Base-by-base conservation (phyloP, 2,113 vertebrate species). In the Percopsis transmontana region DNA sequence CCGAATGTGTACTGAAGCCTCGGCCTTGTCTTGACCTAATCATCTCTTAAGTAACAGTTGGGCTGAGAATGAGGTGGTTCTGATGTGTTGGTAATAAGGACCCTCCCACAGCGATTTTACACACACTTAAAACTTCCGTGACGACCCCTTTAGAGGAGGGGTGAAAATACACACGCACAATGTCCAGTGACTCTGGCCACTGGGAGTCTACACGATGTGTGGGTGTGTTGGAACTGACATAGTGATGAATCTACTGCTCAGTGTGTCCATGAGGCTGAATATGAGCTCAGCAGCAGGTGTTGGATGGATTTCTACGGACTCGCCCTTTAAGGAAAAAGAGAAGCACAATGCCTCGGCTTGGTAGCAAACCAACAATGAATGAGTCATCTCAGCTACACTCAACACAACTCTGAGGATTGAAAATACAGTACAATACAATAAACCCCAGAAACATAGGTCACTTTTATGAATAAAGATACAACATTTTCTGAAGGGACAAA, bases 211-310 rank as follows among this genome's bases (percentile, higher is more conserved):
- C 41, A 80, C 65, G 77, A 58, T 66, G 33, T 61, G 64, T 56
- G 70, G 24, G 74, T 52, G 70, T 68, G 65, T 53, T 64, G 23
- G 39, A 38, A 14, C 50, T 59, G 71, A 77, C 77, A 61, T 47
- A 48, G 33, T 16, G 11, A 21, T 54, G 41, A 23, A 76, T 82
- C 68, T 70, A 66, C 62, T 60, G 62, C 66, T 45, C 55, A 59
- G 8, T 16, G 66, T 1, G 44, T 48, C n/a, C 58, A 18, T 68
- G 57, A 58, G 44, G 58, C 62, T 66, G 68, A 77, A 67, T 39
- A 24, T 27, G 40, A 23, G 53, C 48, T 66, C 41, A 33, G 68
- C 0, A 62, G 76, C 74, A 80, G 76, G 73, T 70, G 70, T 42
- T 70, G 10, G 47, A 70, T 50, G 14, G 44, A 57, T 81, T 68